These are phyloP conservation scores for Palloptera scutellata DNA, from an alignment of 2,888 invertebrate genomes.

Conservation along the genomic window DNA sequence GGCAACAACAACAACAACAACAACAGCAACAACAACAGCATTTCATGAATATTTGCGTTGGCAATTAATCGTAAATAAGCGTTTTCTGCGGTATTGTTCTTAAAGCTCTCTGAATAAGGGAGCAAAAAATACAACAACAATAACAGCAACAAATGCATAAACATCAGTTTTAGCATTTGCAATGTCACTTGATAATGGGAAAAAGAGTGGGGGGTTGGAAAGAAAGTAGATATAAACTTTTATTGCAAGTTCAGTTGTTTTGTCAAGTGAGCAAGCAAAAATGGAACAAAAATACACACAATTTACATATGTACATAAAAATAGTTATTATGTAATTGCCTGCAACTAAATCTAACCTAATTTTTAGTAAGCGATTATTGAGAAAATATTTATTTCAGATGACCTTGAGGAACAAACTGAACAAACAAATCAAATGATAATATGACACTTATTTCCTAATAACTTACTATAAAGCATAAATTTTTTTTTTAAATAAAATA, in stretches of 20 bases:
- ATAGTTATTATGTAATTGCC: not conserved
- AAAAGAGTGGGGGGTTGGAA: not conserved
- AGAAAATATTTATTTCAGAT: not conserved
- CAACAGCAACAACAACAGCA: constrained; percentile 38
- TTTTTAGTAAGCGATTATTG: not conserved
- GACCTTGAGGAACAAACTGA: too few relatives aligned
- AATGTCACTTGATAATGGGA: not conserved
- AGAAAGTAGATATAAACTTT: constrained; percentile 7
- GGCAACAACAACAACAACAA: constrained; percentile 32
- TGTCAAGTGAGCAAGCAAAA: constrained; percentile 18
- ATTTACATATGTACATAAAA: too few relatives aligned
- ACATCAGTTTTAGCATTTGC: constrained; percentile 17
- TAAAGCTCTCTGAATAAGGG: constrained; percentile 17
- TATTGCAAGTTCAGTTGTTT: constrained; percentile 27
- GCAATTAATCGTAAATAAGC: constrained; percentile 60
- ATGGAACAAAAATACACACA: too few relatives aligned
- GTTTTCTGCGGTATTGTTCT: constrained; percentile 43
- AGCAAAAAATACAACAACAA: not conserved
- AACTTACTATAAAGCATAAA: too few relatives aligned
- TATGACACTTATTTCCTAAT: too few relatives aligned
- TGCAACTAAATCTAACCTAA: constrained; percentile 6
- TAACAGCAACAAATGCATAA: constrained; percentile 8
- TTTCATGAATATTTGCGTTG: constrained; percentile 49
- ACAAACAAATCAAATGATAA: too few relatives aligned
- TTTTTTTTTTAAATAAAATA: too few relatives aligned